These are phyloP conservation scores for Chinchilla lanigera DNA, from an alignment of 2,113 vertebrate species.

Conservation along the genomic window DNA sequence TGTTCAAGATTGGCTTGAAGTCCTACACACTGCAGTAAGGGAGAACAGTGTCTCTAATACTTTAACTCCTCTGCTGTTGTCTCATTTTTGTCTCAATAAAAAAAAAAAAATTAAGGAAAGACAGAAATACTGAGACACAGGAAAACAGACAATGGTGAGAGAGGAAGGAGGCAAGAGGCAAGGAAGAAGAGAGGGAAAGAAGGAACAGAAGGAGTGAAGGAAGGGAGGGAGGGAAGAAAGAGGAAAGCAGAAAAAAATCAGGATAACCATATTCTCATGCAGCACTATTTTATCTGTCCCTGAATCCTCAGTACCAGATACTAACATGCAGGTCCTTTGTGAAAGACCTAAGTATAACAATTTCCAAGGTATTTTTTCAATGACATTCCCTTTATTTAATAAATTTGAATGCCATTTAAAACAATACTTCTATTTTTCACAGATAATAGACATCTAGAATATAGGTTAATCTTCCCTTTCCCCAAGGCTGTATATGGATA, in stretches of 20 bases:
- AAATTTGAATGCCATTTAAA: not conserved
- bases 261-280: not conserved
- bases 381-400: not conserved
- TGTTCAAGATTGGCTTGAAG: not conserved
- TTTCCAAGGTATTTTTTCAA: not conserved
- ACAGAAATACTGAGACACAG: not conserved
- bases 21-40: not conserved
- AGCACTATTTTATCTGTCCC: not conserved
- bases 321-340: not conserved
- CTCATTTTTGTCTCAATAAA: not conserved
- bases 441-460: not conserved
- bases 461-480: not conserved
- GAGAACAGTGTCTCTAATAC: not conserved
- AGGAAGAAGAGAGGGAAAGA: not conserved
- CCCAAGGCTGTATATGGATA: not conserved
- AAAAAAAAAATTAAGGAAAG: not conserved
- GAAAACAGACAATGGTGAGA: not conserved
- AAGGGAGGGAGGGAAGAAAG: too few relatives aligned
- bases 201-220: too few relatives aligned
- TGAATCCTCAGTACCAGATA: not conserved
- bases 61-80: not conserved
- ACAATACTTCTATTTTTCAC: conserved; percentile 20
- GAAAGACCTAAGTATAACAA: not conserved
- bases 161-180: not conserved
- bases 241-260: not conserved